Conservation (phyloP, 1,140 invertebrate genomes). For the Temnothorax longispinosus region DNA sequence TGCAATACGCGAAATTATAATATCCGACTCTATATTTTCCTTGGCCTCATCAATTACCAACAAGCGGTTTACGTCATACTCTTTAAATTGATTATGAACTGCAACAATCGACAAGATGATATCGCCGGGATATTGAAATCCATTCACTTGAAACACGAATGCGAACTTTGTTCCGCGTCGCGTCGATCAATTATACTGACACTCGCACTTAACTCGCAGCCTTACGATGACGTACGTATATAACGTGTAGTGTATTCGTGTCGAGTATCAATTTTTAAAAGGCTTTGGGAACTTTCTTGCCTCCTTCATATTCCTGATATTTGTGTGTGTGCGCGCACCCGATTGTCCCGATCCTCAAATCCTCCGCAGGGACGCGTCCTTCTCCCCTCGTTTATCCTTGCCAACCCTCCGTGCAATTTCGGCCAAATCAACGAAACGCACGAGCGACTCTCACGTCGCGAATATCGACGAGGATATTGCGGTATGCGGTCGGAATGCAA, state of each 20-base stretch:
- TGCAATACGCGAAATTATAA: background rate
- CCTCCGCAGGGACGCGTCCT: background rate
- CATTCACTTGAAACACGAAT: background rate
- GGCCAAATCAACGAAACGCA: constrained; percentile 44
- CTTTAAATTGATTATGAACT: constrained; percentile 6
- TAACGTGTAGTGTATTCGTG: background rate
- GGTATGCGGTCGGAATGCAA: constrained; percentile 31
- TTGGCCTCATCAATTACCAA: background rate
- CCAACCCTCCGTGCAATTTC: constrained; percentile 22
- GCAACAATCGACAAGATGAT: background rate
- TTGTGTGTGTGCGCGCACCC: background rate
- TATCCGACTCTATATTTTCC: background rate
- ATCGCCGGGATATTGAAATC: background rate
- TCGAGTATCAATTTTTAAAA: constrained; percentile 1
- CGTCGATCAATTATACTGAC: constrained; percentile 24
- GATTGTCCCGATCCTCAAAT: constrained; percentile 1
- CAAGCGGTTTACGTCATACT: background rate
- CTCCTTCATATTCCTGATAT: background rate
- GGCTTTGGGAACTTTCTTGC: background rate
- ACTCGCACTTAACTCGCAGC: background rate
- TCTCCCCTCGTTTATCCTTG: constrained; percentile 20
- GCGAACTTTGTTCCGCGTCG: background rate
- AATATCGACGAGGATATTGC: constrained; percentile 56
- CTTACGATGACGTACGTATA: no score
- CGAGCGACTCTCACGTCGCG: constrained; percentile 26